Conservation (phyloP, 2,113 vertebrate genomes). For the Mastomys natalensis region DNA sequence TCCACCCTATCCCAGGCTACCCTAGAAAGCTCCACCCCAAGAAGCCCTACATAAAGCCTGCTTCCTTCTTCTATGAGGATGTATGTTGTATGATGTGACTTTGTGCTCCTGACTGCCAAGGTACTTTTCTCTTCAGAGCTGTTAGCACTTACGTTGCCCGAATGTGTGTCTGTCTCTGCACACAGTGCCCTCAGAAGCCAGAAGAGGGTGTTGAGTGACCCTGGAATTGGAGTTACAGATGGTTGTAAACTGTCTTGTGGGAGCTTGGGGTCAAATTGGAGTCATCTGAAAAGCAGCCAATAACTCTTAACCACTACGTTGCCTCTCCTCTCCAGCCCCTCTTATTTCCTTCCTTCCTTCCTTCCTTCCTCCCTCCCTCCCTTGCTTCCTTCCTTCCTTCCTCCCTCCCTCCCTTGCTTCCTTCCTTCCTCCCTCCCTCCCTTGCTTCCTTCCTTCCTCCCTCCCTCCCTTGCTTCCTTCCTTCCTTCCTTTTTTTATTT, state of each 20-base stretch:
- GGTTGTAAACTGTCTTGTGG: background rate
- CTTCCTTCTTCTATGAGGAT: background rate
- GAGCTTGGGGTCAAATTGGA: background rate
- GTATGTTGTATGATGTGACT: background rate
- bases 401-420: too few relatives aligned
- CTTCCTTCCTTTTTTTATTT: background rate
- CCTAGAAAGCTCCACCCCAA: background rate
- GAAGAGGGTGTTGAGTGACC: background rate
- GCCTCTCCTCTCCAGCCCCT: background rate
- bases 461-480: too few relatives aligned
- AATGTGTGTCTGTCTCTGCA: background rate
- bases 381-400: too few relatives aligned
- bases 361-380: too few relatives aligned
- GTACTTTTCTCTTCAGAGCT: background rate
- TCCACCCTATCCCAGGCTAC: background rate
- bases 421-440: too few relatives aligned
- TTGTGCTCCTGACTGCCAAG: background rate
- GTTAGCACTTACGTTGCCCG: background rate
- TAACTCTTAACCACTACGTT: background rate
- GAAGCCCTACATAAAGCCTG: background rate
- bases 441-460: too few relatives aligned
- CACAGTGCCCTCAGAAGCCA: background rate
- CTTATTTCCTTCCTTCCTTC: too few relatives aligned
- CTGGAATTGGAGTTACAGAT: background rate
- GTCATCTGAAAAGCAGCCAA: background rate